Evolutionary conservation across 1,140 invertebrate genomes (phyloP), one percentile per base, ranked within the genome.

Genomic region (Luehdorfia chinensis): DNA sequence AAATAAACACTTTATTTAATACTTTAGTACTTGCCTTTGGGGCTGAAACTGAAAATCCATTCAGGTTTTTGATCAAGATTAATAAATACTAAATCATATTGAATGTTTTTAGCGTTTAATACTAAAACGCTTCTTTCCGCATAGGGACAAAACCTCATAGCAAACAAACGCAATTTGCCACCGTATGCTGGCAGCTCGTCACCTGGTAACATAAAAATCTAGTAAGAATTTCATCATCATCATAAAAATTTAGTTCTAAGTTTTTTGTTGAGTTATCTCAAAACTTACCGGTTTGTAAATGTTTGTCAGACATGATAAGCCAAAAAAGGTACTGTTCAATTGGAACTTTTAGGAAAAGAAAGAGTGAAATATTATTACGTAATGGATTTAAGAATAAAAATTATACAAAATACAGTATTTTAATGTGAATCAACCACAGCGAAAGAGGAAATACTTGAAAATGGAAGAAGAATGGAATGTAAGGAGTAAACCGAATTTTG

Each of bases 81-180:
- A 27, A 97, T 90, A 66, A 94, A 94, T 4, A 96, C 91, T 23
- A 92, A 89, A 69, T 97, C 95, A 75, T 96, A 92, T 90, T 91
- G 90, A 52, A 97, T 91, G 52, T 93, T 92, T 86, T 97, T 97
- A 14, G 94, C 93, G 56, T 93, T 92, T 9, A 97, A 75, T 1
- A 96, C 92, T 8, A 97, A 88, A 47, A 95, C 89, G 34, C 92
- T 90, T 63, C 96, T 89, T 75, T 97, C 93, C 0, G 95, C 94
- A 71, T 93, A 98, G 0, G 96, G 96, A 75, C 96, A 97, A 77
- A 96, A 97, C 60, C 94, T 88, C 94, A 97, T 97, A 37, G 92
- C 95, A 73, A 96, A 97, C 0, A 97, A 75, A 0, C 95, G 90
- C 27, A 96, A 64, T 69, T 92, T 92, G 3, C 91, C 94, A 46